These are phyloP conservation scores for Drosophila kokeensis DNA, from an alignment of 2,888 invertebrate genomes.

Conservation along the genomic window DNA sequence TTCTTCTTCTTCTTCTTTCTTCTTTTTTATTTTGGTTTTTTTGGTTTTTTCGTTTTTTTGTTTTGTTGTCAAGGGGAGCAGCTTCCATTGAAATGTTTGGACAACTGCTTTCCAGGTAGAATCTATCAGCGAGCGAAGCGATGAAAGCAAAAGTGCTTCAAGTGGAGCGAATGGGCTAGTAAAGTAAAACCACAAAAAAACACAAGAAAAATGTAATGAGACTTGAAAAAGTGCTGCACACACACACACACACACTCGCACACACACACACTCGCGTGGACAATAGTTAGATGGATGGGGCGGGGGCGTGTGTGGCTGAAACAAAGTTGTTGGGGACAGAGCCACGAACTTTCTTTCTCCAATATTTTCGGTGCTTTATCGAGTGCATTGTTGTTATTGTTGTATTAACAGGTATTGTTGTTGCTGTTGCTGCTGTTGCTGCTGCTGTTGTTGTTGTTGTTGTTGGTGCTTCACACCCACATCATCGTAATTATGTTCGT, in stretches of 20 bases:
- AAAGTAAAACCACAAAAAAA: constrained; percentile 2
- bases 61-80: constrained; percentile 3
- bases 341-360: constrained; percentile 69
- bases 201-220: constrained; percentile 11
- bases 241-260: constrained; percentile 10
- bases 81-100: constrained; percentile 17
- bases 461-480: constrained; percentile 46
- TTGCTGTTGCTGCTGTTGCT: constrained; percentile 2
- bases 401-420: constrained; percentile 17
- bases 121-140: constrained; percentile 48
- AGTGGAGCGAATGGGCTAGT: constrained; percentile 34
- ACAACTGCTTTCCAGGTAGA: constrained; percentile 61
- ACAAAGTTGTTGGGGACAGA: constrained; percentile 34
- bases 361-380: constrained; percentile 61
- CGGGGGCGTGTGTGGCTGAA: constrained; percentile 33
- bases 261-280: constrained; percentile 15
- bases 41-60: not conserved
- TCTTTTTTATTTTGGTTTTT: not conserved
- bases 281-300: constrained; percentile 45
- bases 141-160: constrained; percentile 73
- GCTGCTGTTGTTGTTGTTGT: constrained; percentile 4
- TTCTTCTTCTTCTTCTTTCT: not conserved
- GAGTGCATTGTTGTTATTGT: constrained; percentile 63
- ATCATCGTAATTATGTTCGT: constrained; percentile 52
- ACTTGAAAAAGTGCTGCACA: constrained; percentile 41